These are phyloP conservation scores for Aselliscus stoliczkanus DNA, from an alignment of 2,797 vertebrate genomes.

Conservation along the genomic window DNA sequence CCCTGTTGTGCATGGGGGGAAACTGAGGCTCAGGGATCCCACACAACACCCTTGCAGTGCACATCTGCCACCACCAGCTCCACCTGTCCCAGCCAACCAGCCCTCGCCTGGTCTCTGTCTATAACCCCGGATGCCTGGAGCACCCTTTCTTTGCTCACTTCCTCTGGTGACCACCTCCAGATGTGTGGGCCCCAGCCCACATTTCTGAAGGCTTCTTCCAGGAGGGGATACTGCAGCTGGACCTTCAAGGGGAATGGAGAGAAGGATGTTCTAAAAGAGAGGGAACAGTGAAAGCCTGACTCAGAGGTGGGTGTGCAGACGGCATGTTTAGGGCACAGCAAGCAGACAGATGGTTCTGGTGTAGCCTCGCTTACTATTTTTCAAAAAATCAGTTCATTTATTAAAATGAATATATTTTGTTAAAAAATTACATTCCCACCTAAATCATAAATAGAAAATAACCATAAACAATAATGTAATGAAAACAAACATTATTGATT, in stretches of 20 bases:
- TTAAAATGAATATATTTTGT: neutral
- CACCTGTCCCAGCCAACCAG: neutral
- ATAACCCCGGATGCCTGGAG: neutral
- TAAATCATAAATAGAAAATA: neutral
- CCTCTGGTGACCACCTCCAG: neutral
- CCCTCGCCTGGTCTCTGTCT: neutral
- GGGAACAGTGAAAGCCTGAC: neutral
- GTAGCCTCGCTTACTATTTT: neutral
- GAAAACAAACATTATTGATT: neutral
- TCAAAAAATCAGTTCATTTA: neutral
- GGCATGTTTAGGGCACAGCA: neutral
- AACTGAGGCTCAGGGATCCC: neutral
- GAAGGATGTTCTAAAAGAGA: neutral
- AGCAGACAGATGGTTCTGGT: neutral
- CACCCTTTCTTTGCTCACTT: neutral
- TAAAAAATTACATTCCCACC: neutral
- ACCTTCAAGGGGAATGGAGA: neutral
- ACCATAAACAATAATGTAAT: neutral
- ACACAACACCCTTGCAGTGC: neutral
- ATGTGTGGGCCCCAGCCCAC: too few species aligned
- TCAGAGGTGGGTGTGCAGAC: neutral
- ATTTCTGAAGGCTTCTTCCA: neutral
- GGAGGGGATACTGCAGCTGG: neutral
- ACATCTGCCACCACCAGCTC: fast-evolving
- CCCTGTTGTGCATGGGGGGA: neutral